Evolutionary conservation across 2,888 invertebrate genomes (phyloP), one percentile per base, ranked within the genome.

Genomic region (Oegoconia quadripuncta): DNA sequence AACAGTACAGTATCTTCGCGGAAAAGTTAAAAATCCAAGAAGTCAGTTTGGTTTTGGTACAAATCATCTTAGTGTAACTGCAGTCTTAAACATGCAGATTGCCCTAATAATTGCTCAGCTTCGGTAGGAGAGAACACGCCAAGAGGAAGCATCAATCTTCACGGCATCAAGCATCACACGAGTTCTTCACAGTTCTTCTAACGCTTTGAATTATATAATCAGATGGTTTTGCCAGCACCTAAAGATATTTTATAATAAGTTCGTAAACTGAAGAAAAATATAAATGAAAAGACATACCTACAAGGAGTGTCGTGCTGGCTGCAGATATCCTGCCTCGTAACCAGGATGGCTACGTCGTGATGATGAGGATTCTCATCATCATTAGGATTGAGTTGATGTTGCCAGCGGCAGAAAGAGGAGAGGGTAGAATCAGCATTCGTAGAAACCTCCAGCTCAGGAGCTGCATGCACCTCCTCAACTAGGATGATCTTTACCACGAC

Each of bases 271-370:
- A 23, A 14, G 14, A 9, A 36, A 43, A 17, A 46, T n/a, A n/a
- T n/a, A 48, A 37, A 40, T 27, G 25, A 26, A 34, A 34, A 51
- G 48, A 55, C 84, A 48, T 84, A 88, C 88, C 88, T 88, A 77
- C 88, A 88, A 79, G 88, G 86, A 39, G 77, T 68, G 65, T 87
- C 87, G 62, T 87, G 81, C 51, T 75, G 89, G 41, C 91, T 90
- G 74, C 93, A 93, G 56, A 93, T 93, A 70, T 92, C 92, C 70
- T 91, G 91, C 61, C 93, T 91, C 15, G 97, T 97, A 47, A 97
- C 91, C 31, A 97, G 89, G 50, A 97, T 92, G 27, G 96, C 97
- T 3, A 96, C 95, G 67, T 97, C 97, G 72, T 97, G 96, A 65
- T 97, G 96, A 64, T 95, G 92, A 1, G 96, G 95, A 76, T 96